These are phyloP conservation scores for Oscheius sp. DNA, from an alignment of 2,888 invertebrate species.

Conservation along the genomic window DNA sequence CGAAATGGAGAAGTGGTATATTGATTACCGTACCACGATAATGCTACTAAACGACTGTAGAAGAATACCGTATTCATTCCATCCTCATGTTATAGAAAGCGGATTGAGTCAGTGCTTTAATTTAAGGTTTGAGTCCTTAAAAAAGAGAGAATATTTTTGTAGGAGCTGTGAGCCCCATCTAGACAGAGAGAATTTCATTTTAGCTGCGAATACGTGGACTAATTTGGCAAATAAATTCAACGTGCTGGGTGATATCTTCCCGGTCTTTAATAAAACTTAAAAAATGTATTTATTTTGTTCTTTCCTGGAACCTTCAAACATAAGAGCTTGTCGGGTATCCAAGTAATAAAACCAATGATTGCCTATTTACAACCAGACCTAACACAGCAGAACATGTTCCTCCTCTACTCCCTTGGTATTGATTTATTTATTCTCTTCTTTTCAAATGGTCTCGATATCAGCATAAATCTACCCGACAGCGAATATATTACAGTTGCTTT, in stretches of 20 bases:
- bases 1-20: conserved; percentile 4
- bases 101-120: conserved; percentile 7
- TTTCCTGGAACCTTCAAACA: too few relatives aligned
- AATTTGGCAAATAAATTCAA: conserved; percentile 11
- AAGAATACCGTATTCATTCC: not conserved
- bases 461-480: too few relatives aligned
- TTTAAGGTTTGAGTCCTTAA: not conserved
- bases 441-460: too few relatives aligned
- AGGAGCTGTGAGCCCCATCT: conserved; percentile 18
- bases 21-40: conserved; percentile 1
- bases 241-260: conserved; percentile 23
- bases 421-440: too few relatives aligned
- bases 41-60: conserved; percentile 9
- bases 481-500: too few relatives aligned
- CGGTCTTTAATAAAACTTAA: not conserved
- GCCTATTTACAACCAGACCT: too few relatives aligned
- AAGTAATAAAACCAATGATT: too few relatives aligned
- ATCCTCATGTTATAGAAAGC: not conserved
- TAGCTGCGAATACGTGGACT: conserved; percentile 12
- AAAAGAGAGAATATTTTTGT: not conserved
- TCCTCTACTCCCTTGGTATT: too few relatives aligned
- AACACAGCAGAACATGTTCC: too few relatives aligned
- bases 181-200: not conserved
- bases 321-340: too few relatives aligned
- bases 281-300: too few relatives aligned